These are phyloP conservation scores for Galeopterus variegatus DNA, from an alignment of 2,113 vertebrate species.

Conservation along the genomic window DNA sequence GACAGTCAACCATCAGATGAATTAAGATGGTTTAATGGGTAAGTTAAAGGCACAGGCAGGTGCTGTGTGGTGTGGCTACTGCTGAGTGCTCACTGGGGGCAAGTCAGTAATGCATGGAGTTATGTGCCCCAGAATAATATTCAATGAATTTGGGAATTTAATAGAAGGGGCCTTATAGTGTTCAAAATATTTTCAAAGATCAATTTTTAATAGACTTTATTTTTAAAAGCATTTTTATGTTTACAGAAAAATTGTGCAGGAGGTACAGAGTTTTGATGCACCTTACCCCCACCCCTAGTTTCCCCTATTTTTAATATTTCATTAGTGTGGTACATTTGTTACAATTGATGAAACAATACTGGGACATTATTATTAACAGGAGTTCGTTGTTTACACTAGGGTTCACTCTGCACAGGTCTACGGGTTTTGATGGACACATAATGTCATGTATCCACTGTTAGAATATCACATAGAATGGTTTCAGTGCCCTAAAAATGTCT, in stretches of 20 bases:
- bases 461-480: background rate
- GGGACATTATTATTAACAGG: background rate
- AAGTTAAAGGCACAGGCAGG: background rate
- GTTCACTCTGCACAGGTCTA: background rate
- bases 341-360: background rate
- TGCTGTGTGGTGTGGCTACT: background rate
- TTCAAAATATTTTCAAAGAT: constrained; percentile 45
- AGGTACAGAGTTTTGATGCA: background rate
- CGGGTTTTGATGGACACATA: background rate
- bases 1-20: background rate
- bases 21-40: background rate
- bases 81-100: background rate
- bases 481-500: background rate
- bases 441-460: background rate
- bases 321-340: background rate
- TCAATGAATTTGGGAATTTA: background rate
- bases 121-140: background rate
- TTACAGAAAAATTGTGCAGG: background rate
- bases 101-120: background rate
- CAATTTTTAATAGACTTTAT: background rate
- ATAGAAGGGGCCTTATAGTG: background rate
- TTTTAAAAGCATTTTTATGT: background rate
- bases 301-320: background rate
- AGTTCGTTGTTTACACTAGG: background rate
- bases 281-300: background rate